phyloP scores from a whole-genome alignment of 37 sponge, comb jelly and placozoan species.

The Amphimedon queenslandica region DNA sequence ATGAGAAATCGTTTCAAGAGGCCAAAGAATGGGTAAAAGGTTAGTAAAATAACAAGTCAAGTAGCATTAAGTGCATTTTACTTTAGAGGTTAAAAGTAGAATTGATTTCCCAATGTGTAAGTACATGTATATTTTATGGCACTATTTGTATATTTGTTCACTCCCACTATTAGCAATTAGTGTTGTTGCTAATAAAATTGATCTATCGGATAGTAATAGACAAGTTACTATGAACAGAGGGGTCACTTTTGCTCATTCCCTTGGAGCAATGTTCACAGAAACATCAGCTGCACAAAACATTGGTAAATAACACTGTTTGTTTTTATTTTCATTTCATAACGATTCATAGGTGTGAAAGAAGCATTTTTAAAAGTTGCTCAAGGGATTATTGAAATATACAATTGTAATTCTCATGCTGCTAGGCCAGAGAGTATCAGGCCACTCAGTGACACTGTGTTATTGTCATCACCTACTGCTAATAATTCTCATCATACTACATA shows the following conservation, averaged over 20 bases:
- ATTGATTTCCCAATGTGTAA: slow-evolving; percentile 35
- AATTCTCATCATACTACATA: not conserved
- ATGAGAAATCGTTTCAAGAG: slow-evolving; percentile 55
- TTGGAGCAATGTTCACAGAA: slow-evolving; percentile 56
- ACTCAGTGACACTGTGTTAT: not conserved
- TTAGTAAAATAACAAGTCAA: too few species aligned
- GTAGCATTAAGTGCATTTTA: not conserved
- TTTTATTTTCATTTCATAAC: too few species aligned
- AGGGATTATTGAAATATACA: slow-evolving; percentile 38
- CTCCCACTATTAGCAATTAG: slow-evolving; percentile 26
- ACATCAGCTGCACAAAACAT: slow-evolving; percentile 49
- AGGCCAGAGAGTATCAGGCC: not conserved
- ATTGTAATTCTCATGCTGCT: slow-evolving; percentile 8
- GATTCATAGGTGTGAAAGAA: slow-evolving; percentile 64
- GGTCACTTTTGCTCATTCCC: slow-evolving; percentile 39
- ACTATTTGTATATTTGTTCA: too few species aligned
- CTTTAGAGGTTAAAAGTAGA: slow-evolving; percentile 29
- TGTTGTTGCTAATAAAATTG: slow-evolving; percentile 64
- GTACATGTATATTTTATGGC: too few species aligned
- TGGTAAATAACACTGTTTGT: too few species aligned
- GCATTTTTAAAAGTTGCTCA: slow-evolving; percentile 56
- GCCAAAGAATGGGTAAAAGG: slow-evolving; percentile 77
- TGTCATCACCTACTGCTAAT: not conserved
- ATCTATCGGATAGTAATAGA: slow-evolving; percentile 34
- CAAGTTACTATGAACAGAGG: slow-evolving; percentile 39